Evolutionary conservation across 2,888 invertebrate genomes (phyloP), one percentile per base, ranked within the genome.

Genomic region (Drosophila pseudotalamancana): DNA sequence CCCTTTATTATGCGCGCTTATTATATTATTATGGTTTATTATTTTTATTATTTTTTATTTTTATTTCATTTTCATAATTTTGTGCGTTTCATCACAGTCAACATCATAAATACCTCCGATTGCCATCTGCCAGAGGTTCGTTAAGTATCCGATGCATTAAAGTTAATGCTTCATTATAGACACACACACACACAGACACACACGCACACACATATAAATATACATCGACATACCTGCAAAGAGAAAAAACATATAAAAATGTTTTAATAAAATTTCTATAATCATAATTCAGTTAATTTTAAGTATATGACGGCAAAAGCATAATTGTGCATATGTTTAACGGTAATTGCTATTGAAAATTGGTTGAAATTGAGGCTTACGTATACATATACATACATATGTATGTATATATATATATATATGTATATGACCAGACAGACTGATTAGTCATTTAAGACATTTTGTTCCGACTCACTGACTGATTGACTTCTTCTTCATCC

Each of bases 91-190:
- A 68, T 68, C 72, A 56, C 51, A 51, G 50, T 55, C 49, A 43
- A 35, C 32, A 31, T 48, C 51, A 54, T 71, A 71, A 71, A 71
- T 72, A 71, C 72, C 73, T 71, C 73, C 66, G 49, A 61, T 66
- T 61, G 70, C 39, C 70, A 72, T 71, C 60, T 72, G 67, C 49
- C 73, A 34, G 60, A 51, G 70, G 66, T n/a, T 70, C 72, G 51
- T 70, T 72, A 55, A 66, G 50, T 66, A 67, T 32, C 54, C 43
- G 61, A 27, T 43, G 49, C 73, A 61, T 61, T 61, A 61, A 67
- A 40, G 42, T 71, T 67, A 56, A 72, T 72, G 73, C 31, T 23
- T 49, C 51, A 70, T 72, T 72, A 72, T 43, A 43, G 50, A 35
- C 35, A 21, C 9, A 34, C 16, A 45, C 11, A 55, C 29, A 49